Evolutionary conservation across 2,113 vertebrate species (phyloP).

Genomic region (Ochotona princeps): DNA sequence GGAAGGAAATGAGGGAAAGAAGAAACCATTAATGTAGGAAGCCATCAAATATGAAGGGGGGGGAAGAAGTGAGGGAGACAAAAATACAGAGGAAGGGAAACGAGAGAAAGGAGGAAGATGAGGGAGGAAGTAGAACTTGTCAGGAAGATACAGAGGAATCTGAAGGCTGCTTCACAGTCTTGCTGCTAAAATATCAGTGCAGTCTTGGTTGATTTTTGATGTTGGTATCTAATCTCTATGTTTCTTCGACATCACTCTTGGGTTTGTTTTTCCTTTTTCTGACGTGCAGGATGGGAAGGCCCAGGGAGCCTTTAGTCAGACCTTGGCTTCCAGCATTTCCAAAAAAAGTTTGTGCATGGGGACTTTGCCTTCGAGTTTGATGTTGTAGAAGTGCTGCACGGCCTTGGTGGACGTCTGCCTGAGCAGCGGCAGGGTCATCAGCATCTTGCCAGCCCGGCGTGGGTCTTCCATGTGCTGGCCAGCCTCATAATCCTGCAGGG

Average conservation of each 20-base stretch:
- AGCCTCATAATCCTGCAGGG: conserved; percentile 98
- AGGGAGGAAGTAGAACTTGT: conserved; percentile 77
- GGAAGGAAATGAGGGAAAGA: background rate
- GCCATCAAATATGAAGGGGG: conserved; percentile 8
- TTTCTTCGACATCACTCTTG: conserved; percentile 87
- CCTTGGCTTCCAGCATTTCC: conserved; percentile 99
- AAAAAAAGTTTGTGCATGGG: conserved; percentile 99
- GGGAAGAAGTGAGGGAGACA: conserved; percentile 79
- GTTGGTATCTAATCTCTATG: conserved; percentile 89
- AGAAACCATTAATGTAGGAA: background rate
- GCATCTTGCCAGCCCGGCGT: conserved; percentile 96
- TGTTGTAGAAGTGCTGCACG: conserved; percentile 99
- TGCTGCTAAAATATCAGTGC: conserved; percentile 90
- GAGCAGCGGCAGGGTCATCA: conserved; percentile 98
- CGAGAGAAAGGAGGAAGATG: conserved; percentile 64
- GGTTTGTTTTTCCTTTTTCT: conserved; percentile 86
- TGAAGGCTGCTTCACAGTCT: conserved; percentile 90
- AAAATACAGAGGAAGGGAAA: conserved; percentile 76
- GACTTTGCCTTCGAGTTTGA: conserved; percentile 99
- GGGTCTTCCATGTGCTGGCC: conserved; percentile 97
- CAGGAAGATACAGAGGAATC: conserved; percentile 85
- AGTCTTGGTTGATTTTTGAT: conserved; percentile 87
- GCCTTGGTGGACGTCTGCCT: conserved; percentile 99
- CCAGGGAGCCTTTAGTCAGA: conserved; percentile 90
- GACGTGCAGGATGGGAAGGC: conserved; percentile 85